Evolutionary conservation across 2,888 invertebrate genomes (phyloP).

Genomic region (Linnaemya tessellans): DNA sequence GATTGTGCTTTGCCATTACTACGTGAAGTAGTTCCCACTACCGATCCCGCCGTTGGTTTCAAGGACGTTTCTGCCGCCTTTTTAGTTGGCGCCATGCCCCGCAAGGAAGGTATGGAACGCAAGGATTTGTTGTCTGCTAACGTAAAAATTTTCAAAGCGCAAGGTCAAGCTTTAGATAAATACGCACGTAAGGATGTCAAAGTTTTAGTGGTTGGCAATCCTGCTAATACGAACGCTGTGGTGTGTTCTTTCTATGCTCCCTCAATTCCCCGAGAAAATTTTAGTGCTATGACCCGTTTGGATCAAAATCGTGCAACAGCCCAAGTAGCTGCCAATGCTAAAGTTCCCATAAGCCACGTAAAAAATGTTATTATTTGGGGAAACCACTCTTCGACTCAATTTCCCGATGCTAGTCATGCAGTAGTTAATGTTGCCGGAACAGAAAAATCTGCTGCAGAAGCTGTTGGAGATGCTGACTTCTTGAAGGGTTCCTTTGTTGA

Average conservation of each 20-base stretch:
- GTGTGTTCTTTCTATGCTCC: slow-evolving; percentile 98
- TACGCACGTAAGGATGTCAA: slow-evolving; percentile 96
- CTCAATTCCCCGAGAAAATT: slow-evolving; percentile 97
- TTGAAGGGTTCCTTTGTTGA: slow-evolving; percentile 92
- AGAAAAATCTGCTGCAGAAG: slow-evolving; percentile 86
- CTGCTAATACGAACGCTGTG: slow-evolving; percentile 99
- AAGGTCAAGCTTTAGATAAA: slow-evolving; percentile 96
- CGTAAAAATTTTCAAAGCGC: slow-evolving; percentile 98
- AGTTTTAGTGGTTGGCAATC: slow-evolving; percentile 98
- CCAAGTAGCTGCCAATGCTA: slow-evolving; percentile 90
- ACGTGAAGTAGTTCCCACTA: slow-evolving; percentile 92
- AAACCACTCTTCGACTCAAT: slow-evolving; percentile 99
- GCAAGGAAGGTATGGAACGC: slow-evolving; percentile 98
- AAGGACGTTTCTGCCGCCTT: slow-evolving; percentile 98
- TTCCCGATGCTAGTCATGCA: slow-evolving; percentile 94
- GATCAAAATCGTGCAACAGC: slow-evolving; percentile 99
- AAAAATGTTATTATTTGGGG: slow-evolving; percentile 99
- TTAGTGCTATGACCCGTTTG: slow-evolving; percentile 98
- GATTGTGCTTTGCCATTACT: slow-evolving; percentile 97
- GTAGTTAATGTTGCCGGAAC: slow-evolving; percentile 85
- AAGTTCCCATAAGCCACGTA: slow-evolving; percentile 89
- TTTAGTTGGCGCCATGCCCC: slow-evolving; percentile 98
- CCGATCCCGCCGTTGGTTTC: slow-evolving; percentile 95
- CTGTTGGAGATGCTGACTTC: slow-evolving; percentile 92
- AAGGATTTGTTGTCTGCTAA: slow-evolving; percentile 98